Evolutionary conservation across 2,888 invertebrate species (phyloP), one percentile per base, ranked within the genome.

Genomic region (Drosophila sordidula): DNA sequence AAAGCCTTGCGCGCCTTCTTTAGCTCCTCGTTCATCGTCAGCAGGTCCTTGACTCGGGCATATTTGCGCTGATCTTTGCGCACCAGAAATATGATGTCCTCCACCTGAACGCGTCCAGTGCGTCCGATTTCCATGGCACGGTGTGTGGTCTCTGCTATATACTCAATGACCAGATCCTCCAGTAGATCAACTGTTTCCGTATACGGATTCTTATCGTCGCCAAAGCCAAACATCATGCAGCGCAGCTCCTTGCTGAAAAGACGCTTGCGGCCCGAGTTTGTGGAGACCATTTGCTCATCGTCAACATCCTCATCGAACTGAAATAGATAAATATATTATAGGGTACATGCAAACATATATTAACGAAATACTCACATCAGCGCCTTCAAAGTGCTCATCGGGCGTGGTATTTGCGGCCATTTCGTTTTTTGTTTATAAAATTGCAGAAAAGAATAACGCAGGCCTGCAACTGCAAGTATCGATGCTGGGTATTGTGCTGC

Each of bases 161-260:
- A 99, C 93, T 99, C 98, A 79, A 99, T 97, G 0, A 99, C 99
- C 47, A 99, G 93, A 92, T 99, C 99, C 93, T 99, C 99, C 50
- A 99, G 93, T 47, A 99, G 94, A 91, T 99, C 99, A 0, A 99
- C 98, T 91, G 98, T 98, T 93, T 99, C 99, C 1, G 99, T 99
- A 90, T 98, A 99, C 0, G 99, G 99, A 93, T 99, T 99, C 92
- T 98, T 98, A 91, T 99, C 99, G 92, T 99, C 99, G 4, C 99
- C 99, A 93, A 99, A 99, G 0, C 99, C 99, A 92, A 98, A 99
- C 98, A 99, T 98, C 99, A 99, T 99, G 85, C 98, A 98, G 32
- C 98, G 94, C 42, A 99, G 92, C 92, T 98, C 98, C 92, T 98
- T 98, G 64, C 97, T 97, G 82, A 98, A 98, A 2, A 98, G 91